Percentiles rank a stretch among this genome's conserved stretches.
phyloP scores from a whole-genome alignment of 2,888 invertebrate species.

The Lochmaea capreae region DNA sequence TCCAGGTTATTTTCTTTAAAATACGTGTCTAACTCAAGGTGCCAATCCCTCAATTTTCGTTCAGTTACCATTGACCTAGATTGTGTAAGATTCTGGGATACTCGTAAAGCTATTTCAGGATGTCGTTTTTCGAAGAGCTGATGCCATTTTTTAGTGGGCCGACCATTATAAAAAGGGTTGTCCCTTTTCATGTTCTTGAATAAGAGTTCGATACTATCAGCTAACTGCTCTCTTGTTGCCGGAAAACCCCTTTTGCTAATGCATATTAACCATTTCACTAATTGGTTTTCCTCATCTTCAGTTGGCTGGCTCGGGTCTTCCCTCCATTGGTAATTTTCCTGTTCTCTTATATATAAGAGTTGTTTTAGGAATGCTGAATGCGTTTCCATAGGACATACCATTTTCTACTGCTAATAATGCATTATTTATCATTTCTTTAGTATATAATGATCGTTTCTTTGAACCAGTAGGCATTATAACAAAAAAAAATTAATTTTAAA shows the following conservation, averaged over 20 bases:
- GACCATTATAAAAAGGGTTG: neutral
- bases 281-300: too few species aligned
- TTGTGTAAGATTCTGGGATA: too few species aligned
- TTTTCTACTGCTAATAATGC: constrained; percentile 4
- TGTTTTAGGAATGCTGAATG: neutral
- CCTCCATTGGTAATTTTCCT: neutral
- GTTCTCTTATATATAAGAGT: neutral
- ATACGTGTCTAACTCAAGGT: neutral
- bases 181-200: neutral
- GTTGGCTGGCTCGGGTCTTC: neutral
- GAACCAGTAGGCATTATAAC: neutral
- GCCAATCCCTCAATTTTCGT: neutral
- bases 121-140: neutral
- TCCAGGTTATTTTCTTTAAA: neutral
- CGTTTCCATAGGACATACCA: neutral
- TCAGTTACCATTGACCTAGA: neutral
- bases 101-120: neutral
- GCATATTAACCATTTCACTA: too few species aligned
- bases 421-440: neutral
- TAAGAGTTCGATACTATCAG: neutral
- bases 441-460: neutral
- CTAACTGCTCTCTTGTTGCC: neutral
- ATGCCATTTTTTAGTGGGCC: neutral
- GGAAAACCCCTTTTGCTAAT: too few species aligned
- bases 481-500: too few species aligned